These are phyloP conservation scores for Mythimna albipuncta DNA, from an alignment of 2,888 invertebrate genomes.

Conservation along the genomic window DNA sequence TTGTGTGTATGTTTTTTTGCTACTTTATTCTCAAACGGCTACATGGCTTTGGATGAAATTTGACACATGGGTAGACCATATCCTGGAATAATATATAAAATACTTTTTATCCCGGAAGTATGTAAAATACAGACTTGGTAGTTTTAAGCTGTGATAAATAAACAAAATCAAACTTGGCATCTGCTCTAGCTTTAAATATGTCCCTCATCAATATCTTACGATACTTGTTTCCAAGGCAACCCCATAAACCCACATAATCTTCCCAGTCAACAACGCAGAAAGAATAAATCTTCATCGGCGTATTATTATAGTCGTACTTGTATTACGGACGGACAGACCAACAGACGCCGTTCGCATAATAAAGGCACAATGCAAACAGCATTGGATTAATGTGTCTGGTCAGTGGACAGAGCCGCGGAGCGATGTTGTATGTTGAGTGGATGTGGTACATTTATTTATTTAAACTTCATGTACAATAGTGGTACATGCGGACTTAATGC, in stretches of 20 bases:
- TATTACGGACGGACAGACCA: slow-evolving; percentile 41
- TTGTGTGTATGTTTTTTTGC: too few relatives aligned
- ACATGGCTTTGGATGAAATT: too few relatives aligned
- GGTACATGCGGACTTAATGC: too few relatives aligned
- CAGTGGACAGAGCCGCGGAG: slow-evolving; percentile 40
- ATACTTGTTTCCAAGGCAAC: slow-evolving; percentile 1
- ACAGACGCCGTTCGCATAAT: slow-evolving; percentile 57
- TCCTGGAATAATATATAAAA: too few relatives aligned
- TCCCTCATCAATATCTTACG: not conserved
- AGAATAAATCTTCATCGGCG: slow-evolving; percentile 35
- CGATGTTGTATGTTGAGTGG: slow-evolving; percentile 3
- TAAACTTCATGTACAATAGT: too few relatives aligned
- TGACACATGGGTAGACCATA: too few relatives aligned
- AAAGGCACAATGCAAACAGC: slow-evolving; percentile 66
- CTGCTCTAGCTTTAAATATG: not conserved
- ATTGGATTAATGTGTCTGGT: slow-evolving; percentile 64
- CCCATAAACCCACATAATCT: slow-evolving; percentile 14
- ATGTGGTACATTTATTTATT: too few relatives aligned
- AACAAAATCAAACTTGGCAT: not conserved
- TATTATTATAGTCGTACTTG: slow-evolving; percentile 30
- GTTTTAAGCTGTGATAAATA: too few relatives aligned
- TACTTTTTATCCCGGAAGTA: too few relatives aligned
- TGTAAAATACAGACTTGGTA: too few relatives aligned
- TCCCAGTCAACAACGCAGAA: slow-evolving; percentile 22
- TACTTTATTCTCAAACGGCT: too few relatives aligned